phyloP scores from a whole-genome alignment of 2,113 vertebrate species.

The Pollimyrus isidori region DNA sequence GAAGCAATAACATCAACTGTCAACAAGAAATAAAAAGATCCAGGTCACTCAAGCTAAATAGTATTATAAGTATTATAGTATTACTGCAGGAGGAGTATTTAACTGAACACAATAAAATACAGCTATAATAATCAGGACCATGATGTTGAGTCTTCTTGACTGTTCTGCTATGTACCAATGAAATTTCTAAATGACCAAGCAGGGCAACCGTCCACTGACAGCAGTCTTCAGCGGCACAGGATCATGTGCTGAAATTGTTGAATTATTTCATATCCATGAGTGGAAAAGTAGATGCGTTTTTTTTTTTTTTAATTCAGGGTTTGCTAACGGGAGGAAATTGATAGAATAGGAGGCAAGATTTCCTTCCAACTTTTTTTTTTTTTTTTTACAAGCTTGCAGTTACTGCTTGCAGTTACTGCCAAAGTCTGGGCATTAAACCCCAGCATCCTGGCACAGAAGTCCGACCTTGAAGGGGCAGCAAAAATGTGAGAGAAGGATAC shows the following conservation, averaged over 20 bases:
- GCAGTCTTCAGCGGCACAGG: not conserved
- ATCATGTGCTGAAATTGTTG: not conserved
- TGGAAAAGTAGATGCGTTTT: not conserved
- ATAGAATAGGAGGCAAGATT: not conserved
- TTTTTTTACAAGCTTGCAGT: not conserved
- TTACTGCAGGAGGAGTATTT: not conserved
- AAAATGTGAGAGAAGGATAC: constrained; percentile 30
- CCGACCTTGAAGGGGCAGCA: constrained; percentile 55
- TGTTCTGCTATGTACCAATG: not conserved
- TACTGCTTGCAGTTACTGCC: not conserved
- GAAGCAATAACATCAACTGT: constrained; percentile 1
- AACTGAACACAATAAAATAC: not conserved
- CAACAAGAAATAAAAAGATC: not conserved
- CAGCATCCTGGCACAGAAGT: constrained; percentile 39
- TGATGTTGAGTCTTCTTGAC: not conserved
- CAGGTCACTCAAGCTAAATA: not conserved
- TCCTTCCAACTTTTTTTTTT: not conserved
- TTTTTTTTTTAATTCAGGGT: not conserved
- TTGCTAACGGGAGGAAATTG: not conserved
- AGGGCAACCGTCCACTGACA: not conserved
- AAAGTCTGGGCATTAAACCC: constrained; percentile 32
- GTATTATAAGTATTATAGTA: not conserved
- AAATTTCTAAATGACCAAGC: not conserved
- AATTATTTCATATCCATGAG: not conserved
- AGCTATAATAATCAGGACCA: not conserved